Percentiles rank a stretch among this genome's conserved stretches.
Conservation (phyloP, 2,113 vertebrate species). For the rat (Rattus norvegicus) region GRCr8 NC_086027.1:109031501-109032000, state of each 20-base stretch:
- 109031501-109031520: not conserved
- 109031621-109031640: too few relatives aligned
- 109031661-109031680: not conserved
- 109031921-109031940: not conserved
- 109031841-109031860: not conserved
- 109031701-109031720: not conserved
- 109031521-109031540: not conserved
- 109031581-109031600: too few relatives aligned
- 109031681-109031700: not conserved
- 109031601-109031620: too few relatives aligned
- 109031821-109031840: not conserved
- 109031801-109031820: not conserved
- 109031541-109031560: not conserved
- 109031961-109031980: not conserved
- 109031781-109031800: not conserved
- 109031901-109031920: not conserved
- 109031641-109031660: too few relatives aligned
- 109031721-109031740: not conserved
- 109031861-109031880: not conserved
- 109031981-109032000: not conserved
- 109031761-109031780: not conserved
- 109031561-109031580: too few relatives aligned
- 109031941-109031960: not conserved
- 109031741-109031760: not conserved
- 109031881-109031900: not conserved